phyloP scores from a whole-genome alignment of 2,113 vertebrate species.

The Panurus biarmicus region DNA sequence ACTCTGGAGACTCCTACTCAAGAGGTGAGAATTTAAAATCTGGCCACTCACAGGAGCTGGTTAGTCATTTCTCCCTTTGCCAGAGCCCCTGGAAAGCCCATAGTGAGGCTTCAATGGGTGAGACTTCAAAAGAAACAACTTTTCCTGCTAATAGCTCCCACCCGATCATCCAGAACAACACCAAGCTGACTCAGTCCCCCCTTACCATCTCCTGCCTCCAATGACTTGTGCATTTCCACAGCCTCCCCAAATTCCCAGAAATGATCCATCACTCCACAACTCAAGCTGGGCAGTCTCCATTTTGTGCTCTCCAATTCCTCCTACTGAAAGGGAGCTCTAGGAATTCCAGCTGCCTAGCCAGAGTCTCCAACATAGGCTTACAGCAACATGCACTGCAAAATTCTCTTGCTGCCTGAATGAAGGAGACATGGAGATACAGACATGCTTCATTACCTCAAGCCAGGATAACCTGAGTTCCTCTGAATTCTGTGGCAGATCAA shows the following conservation, averaged over 20 bases:
- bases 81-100: background rate
- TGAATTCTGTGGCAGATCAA: background rate
- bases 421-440: background rate
- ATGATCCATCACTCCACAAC: background rate
- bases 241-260: background rate
- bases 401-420: background rate
- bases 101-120: background rate
- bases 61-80: slow-evolving; percentile 1
- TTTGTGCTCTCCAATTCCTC: background rate
- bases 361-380: background rate
- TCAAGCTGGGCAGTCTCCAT: background rate
- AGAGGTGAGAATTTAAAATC: background rate
- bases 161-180: background rate
- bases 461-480: background rate
- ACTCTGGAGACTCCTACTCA: slow-evolving; percentile 14
- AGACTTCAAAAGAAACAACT: background rate
- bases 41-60: background rate
- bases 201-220: background rate
- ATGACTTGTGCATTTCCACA: background rate
- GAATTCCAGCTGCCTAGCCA: background rate
- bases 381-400: background rate
- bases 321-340: background rate
- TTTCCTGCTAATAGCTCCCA: background rate
- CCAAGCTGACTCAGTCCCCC: background rate
- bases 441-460: background rate